Evolutionary conservation across 2,888 invertebrate species (phyloP), one percentile per base, ranked within the genome.

Genomic region (Andrena minutula): DNA sequence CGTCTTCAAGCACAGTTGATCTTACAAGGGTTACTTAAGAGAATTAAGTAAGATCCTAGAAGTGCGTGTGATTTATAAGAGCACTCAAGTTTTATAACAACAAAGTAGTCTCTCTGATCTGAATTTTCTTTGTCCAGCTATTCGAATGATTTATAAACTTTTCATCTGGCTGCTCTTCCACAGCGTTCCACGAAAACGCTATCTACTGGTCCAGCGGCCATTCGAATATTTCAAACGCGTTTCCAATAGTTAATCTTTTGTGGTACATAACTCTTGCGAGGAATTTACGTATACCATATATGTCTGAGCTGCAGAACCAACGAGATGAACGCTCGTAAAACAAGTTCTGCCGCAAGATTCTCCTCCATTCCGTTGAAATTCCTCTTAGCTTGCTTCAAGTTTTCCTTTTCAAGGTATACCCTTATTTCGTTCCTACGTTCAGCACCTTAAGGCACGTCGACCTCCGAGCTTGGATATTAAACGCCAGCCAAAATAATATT

Each of bases 401-500:
- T 68, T 61, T 30, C 60, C 41, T 60, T 66, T 32, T 49, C 60
- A 35, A 68, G 35, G 35, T 75, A 66, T 32, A 60, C 35, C 35
- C 41, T 61, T 41, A 47, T 41, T n/a, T n/a, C 58, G 26, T 32
- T 58, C 49, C 32, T 49, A 49, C 23, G 10, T 32, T 60, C 49
- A 75, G 61, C 71, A 51, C 41, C 49, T 72, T 53, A 30, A 51
- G 64, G 53, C 60, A 30, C 61, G 63, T 41, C 75, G 61, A 77
- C 61, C 73, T 41, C 32, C 56, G 10, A 47, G 30, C 49, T 58
- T 51, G 74, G 66, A 79, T 79, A 79, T 79, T 79, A 79, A 79
- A 79, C 53, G 75, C 75, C 75, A 35, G 47, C 32, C 63, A 47
- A 79, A 75, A 63, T 75, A 75, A 75, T 64, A 68, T 49, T 41